Percentiles rank a stretch among this genome's conserved stretches.
Evolutionary conservation across 64 coral and sea anemone species (phyloP).

Genomic region (Hydrozoanthus tunicans): DNA sequence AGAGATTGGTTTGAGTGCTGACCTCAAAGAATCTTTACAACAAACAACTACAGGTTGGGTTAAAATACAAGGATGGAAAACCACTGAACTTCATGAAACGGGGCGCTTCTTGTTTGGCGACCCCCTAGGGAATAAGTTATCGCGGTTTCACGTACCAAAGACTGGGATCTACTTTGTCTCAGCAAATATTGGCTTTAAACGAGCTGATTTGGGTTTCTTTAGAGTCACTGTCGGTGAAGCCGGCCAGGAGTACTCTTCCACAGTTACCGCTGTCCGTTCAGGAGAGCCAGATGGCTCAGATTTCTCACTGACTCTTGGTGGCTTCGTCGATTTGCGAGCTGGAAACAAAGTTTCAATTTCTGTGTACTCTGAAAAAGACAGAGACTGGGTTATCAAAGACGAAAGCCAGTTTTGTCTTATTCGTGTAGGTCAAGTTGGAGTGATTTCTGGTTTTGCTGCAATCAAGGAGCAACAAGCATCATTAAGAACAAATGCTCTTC

Average conservation of each 20-base stretch:
- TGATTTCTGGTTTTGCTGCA: constrained; percentile 61
- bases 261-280: neutral
- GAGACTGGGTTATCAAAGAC: constrained; percentile 62
- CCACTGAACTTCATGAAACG: constrained; percentile 16
- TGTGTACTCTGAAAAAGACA: constrained; percentile 58
- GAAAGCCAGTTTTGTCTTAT: constrained; percentile 66
- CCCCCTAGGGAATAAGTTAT: constrained; percentile 17
- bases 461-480: neutral
- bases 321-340: constrained; percentile 61
- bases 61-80: constrained; percentile 64
- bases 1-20: constrained; percentile 64
- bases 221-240: neutral
- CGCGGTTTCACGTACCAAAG: constrained; percentile 58
- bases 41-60: constrained; percentile 65
- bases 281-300: neutral
- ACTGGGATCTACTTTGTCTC: constrained; percentile 72
- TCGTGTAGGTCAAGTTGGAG: constrained; percentile 46
- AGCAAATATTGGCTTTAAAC: constrained; percentile 28
- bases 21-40: constrained; percentile 26
- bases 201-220: constrained; percentile 49
- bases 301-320: constrained; percentile 54
- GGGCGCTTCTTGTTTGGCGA: constrained; percentile 70
- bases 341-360: constrained; percentile 58
- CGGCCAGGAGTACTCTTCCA: constrained; percentile 4
- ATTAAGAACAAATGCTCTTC: neutral